phyloP scores from a whole-genome alignment of 2,888 invertebrate species.

The Blomia tropicalis region DNA sequence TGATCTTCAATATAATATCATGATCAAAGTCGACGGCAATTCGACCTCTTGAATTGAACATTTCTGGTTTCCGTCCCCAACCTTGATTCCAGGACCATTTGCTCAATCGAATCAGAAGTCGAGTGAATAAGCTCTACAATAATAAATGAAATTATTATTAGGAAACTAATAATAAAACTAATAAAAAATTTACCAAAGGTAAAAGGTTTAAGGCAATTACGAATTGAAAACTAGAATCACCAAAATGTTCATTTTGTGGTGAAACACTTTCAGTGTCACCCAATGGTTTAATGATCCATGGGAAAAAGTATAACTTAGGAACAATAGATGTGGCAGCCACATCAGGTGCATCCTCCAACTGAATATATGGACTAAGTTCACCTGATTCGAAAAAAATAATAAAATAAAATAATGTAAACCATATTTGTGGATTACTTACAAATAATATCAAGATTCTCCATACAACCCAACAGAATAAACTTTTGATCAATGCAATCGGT shows the following conservation, averaged over 20 bases:
- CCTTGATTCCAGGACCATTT: constrained; percentile 29
- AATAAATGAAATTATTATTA: constrained; percentile 2
- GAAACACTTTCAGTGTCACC: background rate
- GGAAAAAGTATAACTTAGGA: constrained; percentile 25
- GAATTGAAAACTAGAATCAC: constrained; percentile 20
- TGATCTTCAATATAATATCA: constrained; percentile 27
- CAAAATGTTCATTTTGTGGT: background rate
- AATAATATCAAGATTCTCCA: constrained; percentile 25
- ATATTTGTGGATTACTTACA: constrained; percentile 17
- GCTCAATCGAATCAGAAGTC: constrained; percentile 26
- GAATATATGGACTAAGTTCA: constrained; percentile 20
- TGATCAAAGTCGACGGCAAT: constrained; percentile 30
- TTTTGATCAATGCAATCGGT: constrained; percentile 21
- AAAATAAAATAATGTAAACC: too few species aligned
- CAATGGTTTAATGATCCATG: constrained; percentile 24
- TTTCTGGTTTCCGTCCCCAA: constrained; percentile 27
- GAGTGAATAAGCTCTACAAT: constrained; percentile 27
- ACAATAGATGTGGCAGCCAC: constrained; percentile 3
- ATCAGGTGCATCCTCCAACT: constrained; percentile 19
- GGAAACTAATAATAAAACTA: background rate
- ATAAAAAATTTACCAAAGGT: background rate
- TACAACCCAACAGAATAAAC: constrained; percentile 22
- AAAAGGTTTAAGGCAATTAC: constrained; percentile 22
- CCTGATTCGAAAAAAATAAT: constrained; percentile 4
- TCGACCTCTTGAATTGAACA: constrained; percentile 22